Base-by-base conservation (phyloP, 1,140 invertebrate genomes). In the Drosophila sturtevanti region DNA sequence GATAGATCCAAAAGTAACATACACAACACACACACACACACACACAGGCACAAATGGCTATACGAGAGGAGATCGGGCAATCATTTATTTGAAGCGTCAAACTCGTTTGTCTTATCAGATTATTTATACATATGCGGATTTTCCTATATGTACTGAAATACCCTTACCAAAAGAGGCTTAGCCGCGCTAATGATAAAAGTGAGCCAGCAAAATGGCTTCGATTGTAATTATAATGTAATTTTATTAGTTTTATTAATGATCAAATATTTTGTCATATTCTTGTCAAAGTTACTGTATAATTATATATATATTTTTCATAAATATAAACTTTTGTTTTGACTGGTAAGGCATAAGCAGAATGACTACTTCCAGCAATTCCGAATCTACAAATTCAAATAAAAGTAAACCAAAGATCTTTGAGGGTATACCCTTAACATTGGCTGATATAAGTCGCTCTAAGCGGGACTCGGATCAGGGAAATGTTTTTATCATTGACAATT, bases 81-180 rank as follows among this genome's bases (percentile, higher is more conserved):
- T 89, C 79, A 89, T 89, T 89, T 89, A 89, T 89, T 80, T 89
- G 85, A 89, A 89, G 84, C 85, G 84, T 89, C 84, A 89, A 89
- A 89, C 84, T 89, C 85, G 84, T 89, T 89, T 89, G 77, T 89
- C 73, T 84, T 89, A 89, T 89, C 85, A 85, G 85, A 89, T 89
- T 85, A 78, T 89, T 80, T 89, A 75, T 74, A 74, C 58, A 59
- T 37, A 80, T 72, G 80, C 68, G 74, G 69, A 84, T 73, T 63
- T 73, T 64, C 63, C 18, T 59, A n/a, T n/a, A n/a, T n/a, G n/a
- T 41, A 52, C 48, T 16, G 7, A 21, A 18, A 75, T 76, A 76
- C 64, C 58, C 72, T 74, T 52, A 38, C 24, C 1, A 11, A 14
- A 18, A 27, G 24, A 31, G 14, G 14, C 16, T 9, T 7, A 54